Conservation (phyloP, 2,888 invertebrate genomes). For the Trachelus stipa region DNA sequence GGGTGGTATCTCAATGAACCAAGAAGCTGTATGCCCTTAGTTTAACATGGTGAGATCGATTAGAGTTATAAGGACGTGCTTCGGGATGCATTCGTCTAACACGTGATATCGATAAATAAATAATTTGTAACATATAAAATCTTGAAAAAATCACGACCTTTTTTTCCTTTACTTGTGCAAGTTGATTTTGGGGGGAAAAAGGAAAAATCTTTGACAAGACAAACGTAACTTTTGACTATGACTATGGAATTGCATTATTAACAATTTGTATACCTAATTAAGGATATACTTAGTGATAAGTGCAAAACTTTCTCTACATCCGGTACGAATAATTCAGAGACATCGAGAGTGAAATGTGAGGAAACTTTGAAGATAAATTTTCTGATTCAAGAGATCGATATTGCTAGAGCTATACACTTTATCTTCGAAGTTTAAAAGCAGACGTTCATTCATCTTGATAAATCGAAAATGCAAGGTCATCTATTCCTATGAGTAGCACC, state of each 20-base stretch:
- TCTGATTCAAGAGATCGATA: background rate
- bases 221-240: background rate
- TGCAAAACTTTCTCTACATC: background rate
- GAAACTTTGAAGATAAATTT: background rate
- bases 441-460: background rate
- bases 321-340: background rate
- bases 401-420: background rate
- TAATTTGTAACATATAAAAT: no score
- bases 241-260: background rate
- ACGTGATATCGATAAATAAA: no score
- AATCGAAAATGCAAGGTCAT: no score
- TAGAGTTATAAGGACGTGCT: background rate
- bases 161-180: no score
- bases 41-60: background rate
- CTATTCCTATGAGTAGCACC: background rate
- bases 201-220: no score
- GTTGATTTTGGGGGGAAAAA: no score
- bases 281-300: background rate
- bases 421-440: background rate
- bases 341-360: background rate
- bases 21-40: background rate
- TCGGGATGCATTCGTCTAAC: background rate
- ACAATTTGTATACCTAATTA: no score
- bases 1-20: background rate
- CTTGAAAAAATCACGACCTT: no score